Conservation (phyloP, 1,140 invertebrate species). For the Nymphalis io region DNA sequence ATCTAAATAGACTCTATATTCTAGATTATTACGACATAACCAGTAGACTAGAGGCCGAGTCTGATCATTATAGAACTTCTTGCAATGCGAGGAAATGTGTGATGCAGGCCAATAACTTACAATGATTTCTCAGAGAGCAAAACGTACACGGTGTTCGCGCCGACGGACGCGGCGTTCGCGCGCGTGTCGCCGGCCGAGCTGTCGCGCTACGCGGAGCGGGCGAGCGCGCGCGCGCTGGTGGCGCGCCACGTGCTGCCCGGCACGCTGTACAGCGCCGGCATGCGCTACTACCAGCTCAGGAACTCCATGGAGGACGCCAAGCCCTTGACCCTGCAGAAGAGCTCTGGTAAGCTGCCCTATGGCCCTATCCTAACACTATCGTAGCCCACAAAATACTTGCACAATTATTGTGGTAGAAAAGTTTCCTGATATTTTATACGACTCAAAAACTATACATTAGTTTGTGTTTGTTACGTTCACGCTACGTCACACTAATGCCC, state of each 20-base stretch:
- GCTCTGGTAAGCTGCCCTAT: slow-evolving; percentile 81
- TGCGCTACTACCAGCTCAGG: slow-evolving; percentile 91
- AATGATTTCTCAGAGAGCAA: slow-evolving; percentile 83
- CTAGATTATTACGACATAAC: no score
- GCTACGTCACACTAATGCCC: no score
- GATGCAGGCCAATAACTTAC: no score
- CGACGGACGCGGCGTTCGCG: slow-evolving; percentile 89
- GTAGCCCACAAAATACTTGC: no score
- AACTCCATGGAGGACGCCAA: slow-evolving; percentile 86
- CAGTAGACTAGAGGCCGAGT: no score
- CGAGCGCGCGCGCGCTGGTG: slow-evolving; percentile 87
- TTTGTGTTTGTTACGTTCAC: no score
- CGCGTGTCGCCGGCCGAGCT: slow-evolving; percentile 84
- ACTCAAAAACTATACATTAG: no score
- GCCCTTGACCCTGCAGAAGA: slow-evolving; percentile 88
- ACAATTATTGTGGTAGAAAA: no score
- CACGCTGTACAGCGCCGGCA: slow-evolving; percentile 90
- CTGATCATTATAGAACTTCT: no score
- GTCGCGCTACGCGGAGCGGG: slow-evolving; percentile 82
- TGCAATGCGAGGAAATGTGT: no score
- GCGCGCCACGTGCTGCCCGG: slow-evolving; percentile 89
- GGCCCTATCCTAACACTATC: not conserved
- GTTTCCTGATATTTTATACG: no score
- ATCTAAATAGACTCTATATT: no score
- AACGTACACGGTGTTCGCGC: slow-evolving; percentile 92